Evolutionary conservation across 2,888 invertebrate genomes (phyloP).

Genomic region (Cepaea hortensis): DNA sequence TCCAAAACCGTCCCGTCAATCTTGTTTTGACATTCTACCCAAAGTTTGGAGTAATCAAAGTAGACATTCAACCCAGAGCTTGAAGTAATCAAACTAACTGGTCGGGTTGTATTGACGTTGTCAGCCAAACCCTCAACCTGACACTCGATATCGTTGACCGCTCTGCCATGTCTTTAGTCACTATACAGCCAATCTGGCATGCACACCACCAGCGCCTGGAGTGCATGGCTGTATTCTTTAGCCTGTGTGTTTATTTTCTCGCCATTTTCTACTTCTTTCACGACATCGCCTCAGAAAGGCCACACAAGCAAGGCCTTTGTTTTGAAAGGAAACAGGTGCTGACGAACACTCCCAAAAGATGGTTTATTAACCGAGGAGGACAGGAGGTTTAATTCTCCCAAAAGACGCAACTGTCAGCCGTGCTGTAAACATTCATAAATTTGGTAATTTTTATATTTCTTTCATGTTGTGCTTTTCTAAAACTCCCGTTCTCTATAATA

Average conservation of each 20-base stretch:
- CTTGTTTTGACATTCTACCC: not conserved
- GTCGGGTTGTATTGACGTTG: not conserved
- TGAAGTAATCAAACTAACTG: not conserved
- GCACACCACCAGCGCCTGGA: not conserved
- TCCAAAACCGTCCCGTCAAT: too few relatives aligned
- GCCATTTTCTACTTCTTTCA: not conserved
- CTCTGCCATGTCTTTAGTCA: not conserved
- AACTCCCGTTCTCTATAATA: too few relatives aligned
- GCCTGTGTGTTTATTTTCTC: slow-evolving; percentile 25
- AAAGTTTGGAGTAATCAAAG: not conserved
- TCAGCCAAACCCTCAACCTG: not conserved
- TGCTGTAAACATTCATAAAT: too few relatives aligned
- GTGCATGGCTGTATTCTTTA: not conserved
- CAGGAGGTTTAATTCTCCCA: too few relatives aligned
- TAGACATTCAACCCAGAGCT: not conserved
- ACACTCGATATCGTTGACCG: not conserved
- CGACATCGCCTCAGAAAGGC: slow-evolving; percentile 17
- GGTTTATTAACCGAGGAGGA: slow-evolving; percentile 18
- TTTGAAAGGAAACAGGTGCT: slow-evolving; percentile 35
- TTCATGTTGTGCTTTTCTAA: too few relatives aligned
- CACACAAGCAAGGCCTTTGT: slow-evolving; percentile 40
- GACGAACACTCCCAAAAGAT: not conserved
- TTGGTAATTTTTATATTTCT: too few relatives aligned
- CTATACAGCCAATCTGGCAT: not conserved
- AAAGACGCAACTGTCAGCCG: too few relatives aligned